Percentiles rank a stretch among this genome's conserved stretches.
Evolutionary conservation across 2,797 vertebrate species (phyloP).

Genomic region (Myripristis jacobus): DNA sequence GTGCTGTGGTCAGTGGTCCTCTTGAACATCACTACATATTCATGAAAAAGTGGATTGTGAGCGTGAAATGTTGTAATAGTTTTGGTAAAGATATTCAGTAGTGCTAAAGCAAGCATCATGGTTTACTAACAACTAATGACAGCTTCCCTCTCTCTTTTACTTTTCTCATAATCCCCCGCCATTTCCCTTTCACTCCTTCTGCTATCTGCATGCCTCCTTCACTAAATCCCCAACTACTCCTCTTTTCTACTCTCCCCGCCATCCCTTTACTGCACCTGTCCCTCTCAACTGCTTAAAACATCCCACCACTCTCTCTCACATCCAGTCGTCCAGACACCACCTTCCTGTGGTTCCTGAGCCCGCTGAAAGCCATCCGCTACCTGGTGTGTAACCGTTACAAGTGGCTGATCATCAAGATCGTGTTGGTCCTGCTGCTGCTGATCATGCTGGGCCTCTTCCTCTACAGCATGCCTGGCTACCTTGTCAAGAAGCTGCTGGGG

Average conservation of each 20-base stretch:
- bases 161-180: slow-evolving; percentile 23
- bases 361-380: slow-evolving; percentile 91
- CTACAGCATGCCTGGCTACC: slow-evolving; percentile 96
- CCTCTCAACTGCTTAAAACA: slow-evolving; percentile 10
- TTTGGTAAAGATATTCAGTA: neutral
- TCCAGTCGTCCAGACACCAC: slow-evolving; percentile 92
- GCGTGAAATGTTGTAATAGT: slow-evolving; percentile 31
- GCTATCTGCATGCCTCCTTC: slow-evolving; percentile 18
- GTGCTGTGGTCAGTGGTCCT: slow-evolving; percentile 38
- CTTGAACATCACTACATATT: slow-evolving; percentile 2
- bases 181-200: neutral
- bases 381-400: slow-evolving; percentile 93
- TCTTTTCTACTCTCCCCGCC: slow-evolving; percentile 14
- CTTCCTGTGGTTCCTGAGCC: slow-evolving; percentile 95
- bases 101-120: neutral
- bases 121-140: slow-evolving; percentile 66
- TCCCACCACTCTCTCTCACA: slow-evolving; percentile 12
- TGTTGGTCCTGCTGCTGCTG: slow-evolving; percentile 88
- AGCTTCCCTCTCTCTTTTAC: slow-evolving; percentile 41
- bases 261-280: neutral
- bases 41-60: slow-evolving; percentile 22
- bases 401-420: slow-evolving; percentile 96
- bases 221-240: slow-evolving; percentile 9
- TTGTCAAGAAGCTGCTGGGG: slow-evolving; percentile 96
- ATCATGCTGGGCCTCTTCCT: slow-evolving; percentile 93